Evolutionary conservation across 2,888 invertebrate species (phyloP), one percentile per base, ranked within the genome.

Genomic region (Metalampra italica): DNA sequence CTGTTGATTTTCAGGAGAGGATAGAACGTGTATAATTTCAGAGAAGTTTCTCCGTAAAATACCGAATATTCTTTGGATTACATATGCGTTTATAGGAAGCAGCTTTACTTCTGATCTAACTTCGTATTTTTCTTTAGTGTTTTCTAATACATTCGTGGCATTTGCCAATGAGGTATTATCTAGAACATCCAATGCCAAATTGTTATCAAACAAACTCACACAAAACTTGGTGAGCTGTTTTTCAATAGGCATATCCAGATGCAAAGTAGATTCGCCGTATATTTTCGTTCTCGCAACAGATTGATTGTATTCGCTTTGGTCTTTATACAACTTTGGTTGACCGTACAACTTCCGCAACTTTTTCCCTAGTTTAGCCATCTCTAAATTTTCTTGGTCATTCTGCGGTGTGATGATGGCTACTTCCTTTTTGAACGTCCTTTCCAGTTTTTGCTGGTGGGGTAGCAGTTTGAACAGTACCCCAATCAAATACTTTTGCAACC

Each of bases 401-500:
- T 63, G 53, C 8, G 59, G 63, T 9, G 11, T 37, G n/a, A 77
- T 64, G 36, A 49, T 53, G 30, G 63, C 51, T 1, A 72, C 46
- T 11, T 63, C 57, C 4, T 46, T 48, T 47, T 65, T 59, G 42
- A 78, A 80, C 8, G 64, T 55, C 3, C 54, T 55, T 4, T 58
- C 43, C 5, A 73, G 34, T 43, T 52, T 51, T 12, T 62, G 50
- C 41, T 68, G 65, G 7, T 53, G 49, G 4, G 70, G 60, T n/a
- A 73, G 59, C 9, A 74, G 45, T 38, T 66, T 69, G 36, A 73
- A 75, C 22, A 88, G 51, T 45, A 68, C 69, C 30, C 69, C 67
- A 1, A 93, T 64, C 22, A 92, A 77, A 75, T 92, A 89, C 68
- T 95, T 95, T 13, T 90, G 78, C 36, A 95, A 71, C 95, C 95